These are phyloP conservation scores for Heterodera carotae DNA, from an alignment of 1,140 invertebrate genomes.

Conservation along the genomic window DNA sequence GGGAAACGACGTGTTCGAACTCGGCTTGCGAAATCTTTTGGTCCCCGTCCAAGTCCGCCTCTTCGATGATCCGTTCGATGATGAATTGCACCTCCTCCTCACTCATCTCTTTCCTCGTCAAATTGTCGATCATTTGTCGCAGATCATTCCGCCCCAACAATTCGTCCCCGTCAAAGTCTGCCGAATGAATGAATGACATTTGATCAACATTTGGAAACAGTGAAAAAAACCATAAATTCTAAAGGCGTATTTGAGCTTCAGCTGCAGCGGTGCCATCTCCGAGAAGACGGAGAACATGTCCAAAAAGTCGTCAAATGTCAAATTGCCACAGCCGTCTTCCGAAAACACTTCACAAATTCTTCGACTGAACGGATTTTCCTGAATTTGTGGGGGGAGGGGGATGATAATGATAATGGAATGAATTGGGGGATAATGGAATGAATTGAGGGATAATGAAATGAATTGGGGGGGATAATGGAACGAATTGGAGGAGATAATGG, in stretches of 20 bases:
- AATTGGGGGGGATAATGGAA: no score
- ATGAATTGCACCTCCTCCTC: slow-evolving; percentile 78
- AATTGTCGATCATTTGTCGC: slow-evolving; percentile 16
- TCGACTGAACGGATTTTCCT: slow-evolving; percentile 67
- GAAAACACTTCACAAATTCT: slow-evolving; percentile 90
- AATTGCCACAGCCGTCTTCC: slow-evolving; percentile 81
- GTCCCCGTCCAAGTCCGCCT: slow-evolving; percentile 71
- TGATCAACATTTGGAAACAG: neutral
- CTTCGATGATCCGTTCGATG: slow-evolving; percentile 69
- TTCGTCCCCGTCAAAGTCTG: slow-evolving; percentile 90
- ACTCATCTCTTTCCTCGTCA: slow-evolving; percentile 71
- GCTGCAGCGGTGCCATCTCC: slow-evolving; percentile 81
- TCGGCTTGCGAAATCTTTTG: slow-evolving; percentile 69
- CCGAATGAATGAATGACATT: slow-evolving; percentile 29
- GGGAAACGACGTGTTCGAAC: slow-evolving; percentile 71
- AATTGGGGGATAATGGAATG: no score
- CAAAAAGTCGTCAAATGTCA: slow-evolving; percentile 92
- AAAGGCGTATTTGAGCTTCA: slow-evolving; percentile 92
- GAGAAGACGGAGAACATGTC: slow-evolving; percentile 86
- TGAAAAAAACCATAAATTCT: slow-evolving; percentile 78
- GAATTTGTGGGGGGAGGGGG: neutral
- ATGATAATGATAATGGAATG: no score
- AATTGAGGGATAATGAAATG: no score
- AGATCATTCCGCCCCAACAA: slow-evolving; percentile 53
- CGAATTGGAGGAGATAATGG: no score